Evolutionary conservation across 2,888 invertebrate genomes (phyloP), one percentile per base, ranked within the genome.

Genomic region (Aphodius granarius): DNA sequence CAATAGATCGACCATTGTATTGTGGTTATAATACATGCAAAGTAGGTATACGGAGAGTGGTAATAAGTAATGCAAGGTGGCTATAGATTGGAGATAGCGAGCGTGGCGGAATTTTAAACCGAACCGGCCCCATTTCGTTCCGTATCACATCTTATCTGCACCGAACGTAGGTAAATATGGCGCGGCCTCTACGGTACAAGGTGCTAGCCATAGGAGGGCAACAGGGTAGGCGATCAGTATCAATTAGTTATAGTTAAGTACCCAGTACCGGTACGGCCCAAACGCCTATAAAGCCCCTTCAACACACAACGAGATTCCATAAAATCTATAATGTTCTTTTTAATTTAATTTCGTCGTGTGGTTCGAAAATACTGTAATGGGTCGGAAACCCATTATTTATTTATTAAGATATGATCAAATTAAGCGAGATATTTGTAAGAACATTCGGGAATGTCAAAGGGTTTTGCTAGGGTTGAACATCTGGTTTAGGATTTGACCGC

Each of bases 201-300:
- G 72, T 63, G 72, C 63, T 15, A 62, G 19, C 43, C 64, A 77
- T 70, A 77, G 63, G 18, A 75, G 68, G 71, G 62, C 70, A 75
- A 23, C 65, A 65, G 18, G 71, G 73, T 73, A 73, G 71, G 77
- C 73, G 77, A 77, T 77, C 77, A 64, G 65, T 77, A 77, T 77
- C 77, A 77, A 77, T 77, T 77, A 75, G 76, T 76, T 76, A 76
- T 76, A 73, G 76, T 74, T 66, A 71, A 72, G 74, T 74, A 73
- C 63, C n/a, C 76, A 13, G 71, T 74, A 74, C 63, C 19, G 76
- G 74, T 66, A 73, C 76, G 66, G 63, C 76, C 66, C 63, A 21
- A 73, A 18, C 73, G 43, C 43, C 43, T 43, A 43, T 43, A 43
- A 43, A 43, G 43, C 43, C 43, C 43, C 9, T 2, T 43, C 43